phyloP scores from a whole-genome alignment of 2,888 invertebrate species.

The Cheilosia vernalis region DNA sequence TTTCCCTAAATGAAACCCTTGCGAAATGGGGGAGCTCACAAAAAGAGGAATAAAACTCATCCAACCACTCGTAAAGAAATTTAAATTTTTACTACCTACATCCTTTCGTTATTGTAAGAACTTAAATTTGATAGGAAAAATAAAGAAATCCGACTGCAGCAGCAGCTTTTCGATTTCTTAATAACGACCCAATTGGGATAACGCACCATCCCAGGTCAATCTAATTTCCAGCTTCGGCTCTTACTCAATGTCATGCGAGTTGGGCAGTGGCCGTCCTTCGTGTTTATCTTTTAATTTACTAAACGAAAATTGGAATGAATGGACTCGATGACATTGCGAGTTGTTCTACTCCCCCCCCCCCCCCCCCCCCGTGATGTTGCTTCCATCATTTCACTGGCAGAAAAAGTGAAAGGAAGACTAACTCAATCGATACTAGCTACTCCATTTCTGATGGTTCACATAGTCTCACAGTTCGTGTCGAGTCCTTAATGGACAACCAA shows the following conservation, averaged over 20 bases:
- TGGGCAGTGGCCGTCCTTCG: not conserved
- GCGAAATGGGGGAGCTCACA: not conserved
- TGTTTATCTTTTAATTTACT: conserved; percentile 1
- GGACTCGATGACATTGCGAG: conserved; percentile 16
- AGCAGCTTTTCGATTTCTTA: not conserved
- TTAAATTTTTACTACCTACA: not conserved
- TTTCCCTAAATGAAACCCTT: not conserved
- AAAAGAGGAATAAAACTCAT: not conserved
- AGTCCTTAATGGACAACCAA: conserved; percentile 28
- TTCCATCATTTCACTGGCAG: not conserved
- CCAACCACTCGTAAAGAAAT: not conserved
- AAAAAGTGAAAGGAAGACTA: not conserved
- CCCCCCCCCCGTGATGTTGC: not conserved
- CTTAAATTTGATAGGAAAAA: not conserved
- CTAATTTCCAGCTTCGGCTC: not conserved
- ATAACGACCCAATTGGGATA: not conserved
- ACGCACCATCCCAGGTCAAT: not conserved
- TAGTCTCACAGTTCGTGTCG: conserved; percentile 16
- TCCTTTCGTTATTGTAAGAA: not conserved
- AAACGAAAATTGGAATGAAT: not conserved
- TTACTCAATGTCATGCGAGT: not conserved
- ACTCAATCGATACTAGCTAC: conserved; percentile 5
- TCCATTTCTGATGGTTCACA: conserved; percentile 2
- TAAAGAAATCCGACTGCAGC: not conserved
- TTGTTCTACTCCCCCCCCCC: not conserved